These are phyloP conservation scores for Megathymus violae DNA, from an alignment of 1,140 invertebrate genomes.

Conservation along the genomic window DNA sequence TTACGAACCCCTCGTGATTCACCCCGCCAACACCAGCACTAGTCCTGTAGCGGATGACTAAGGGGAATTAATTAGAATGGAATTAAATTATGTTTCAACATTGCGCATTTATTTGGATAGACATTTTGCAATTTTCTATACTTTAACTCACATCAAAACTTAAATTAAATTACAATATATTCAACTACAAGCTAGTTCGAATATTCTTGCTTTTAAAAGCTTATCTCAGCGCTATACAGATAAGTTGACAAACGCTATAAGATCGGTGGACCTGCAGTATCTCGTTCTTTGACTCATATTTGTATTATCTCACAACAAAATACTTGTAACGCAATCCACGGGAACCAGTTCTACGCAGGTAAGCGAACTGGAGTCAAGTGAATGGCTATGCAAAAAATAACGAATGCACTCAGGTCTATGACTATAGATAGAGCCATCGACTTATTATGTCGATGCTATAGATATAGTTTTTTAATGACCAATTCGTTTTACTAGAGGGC, in stretches of 20 bases:
- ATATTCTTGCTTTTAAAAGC: too few species aligned
- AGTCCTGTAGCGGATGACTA: slow-evolving; percentile 6
- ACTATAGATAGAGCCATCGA: too few species aligned
- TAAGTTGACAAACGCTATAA: too few species aligned
- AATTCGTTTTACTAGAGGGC: too few species aligned
- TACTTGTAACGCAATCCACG: slow-evolving; percentile 16
- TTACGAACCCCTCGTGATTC: not conserved
- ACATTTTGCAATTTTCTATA: too few species aligned
- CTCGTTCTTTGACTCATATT: not conserved
- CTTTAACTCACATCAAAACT: too few species aligned
- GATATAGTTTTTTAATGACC: too few species aligned
- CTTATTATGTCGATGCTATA: too few species aligned
- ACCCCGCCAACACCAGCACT: not conserved
- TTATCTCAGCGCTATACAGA: too few species aligned
- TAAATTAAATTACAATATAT: too few species aligned
- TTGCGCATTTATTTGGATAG: not conserved
- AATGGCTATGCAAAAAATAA: slow-evolving; percentile 17
- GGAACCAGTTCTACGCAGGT: slow-evolving; percentile 21
- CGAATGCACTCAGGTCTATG: not conserved
- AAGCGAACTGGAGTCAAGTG: slow-evolving; percentile 23
- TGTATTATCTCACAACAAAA: slow-evolving; percentile 10
- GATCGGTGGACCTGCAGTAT: too few species aligned
- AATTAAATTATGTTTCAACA: not conserved
- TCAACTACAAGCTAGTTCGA: too few species aligned
- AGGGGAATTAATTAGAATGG: slow-evolving; percentile 1